These are phyloP conservation scores for Melanotaenia trifasciata DNA, from an alignment of 2,797 vertebrate genomes.

Conservation along the genomic window DNA sequence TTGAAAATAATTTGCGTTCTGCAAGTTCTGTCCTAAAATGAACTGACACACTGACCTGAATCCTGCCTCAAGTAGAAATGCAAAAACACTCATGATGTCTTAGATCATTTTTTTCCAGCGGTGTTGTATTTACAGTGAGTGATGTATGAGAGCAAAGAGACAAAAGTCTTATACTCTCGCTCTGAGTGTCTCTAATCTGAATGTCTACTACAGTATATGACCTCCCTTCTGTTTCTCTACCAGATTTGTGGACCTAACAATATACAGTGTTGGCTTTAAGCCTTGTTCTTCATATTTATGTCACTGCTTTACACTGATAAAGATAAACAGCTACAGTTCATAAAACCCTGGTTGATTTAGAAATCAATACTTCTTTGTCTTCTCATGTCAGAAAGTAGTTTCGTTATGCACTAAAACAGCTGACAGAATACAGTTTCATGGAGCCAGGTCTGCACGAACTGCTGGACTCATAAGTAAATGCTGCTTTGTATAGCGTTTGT, in stretches of 20 bases:
- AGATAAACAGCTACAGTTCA: constrained; percentile 56
- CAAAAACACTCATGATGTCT: constrained; percentile 39
- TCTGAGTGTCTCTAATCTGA: constrained; percentile 60
- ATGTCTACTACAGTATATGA: constrained; percentile 57
- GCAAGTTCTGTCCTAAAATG: background rate
- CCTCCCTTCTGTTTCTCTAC: constrained; percentile 66
- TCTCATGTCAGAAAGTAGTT: constrained; percentile 30
- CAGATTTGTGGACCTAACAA: constrained; percentile 65
- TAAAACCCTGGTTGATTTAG: constrained; percentile 64
- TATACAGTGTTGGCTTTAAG: constrained; percentile 36
- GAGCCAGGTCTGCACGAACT: constrained; percentile 14
- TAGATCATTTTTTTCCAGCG: constrained; percentile 41
- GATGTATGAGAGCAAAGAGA: constrained; percentile 61
- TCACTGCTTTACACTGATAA: constrained; percentile 37
- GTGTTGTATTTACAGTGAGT: constrained; percentile 53
- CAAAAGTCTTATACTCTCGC: constrained; percentile 65
- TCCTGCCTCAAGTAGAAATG: constrained; percentile 14
- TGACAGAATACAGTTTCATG: constrained; percentile 16
- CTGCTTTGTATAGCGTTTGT: constrained; percentile 11
- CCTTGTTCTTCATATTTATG: constrained; percentile 38
- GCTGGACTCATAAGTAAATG: constrained; percentile 8
- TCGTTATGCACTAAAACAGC: constrained; percentile 27
- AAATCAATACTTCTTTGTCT: constrained; percentile 59
- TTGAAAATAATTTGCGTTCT: background rate
- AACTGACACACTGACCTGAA: constrained; percentile 9